Evolutionary conservation across 2,888 invertebrate genomes (phyloP).

Genomic region (Amaurobius ferox): DNA sequence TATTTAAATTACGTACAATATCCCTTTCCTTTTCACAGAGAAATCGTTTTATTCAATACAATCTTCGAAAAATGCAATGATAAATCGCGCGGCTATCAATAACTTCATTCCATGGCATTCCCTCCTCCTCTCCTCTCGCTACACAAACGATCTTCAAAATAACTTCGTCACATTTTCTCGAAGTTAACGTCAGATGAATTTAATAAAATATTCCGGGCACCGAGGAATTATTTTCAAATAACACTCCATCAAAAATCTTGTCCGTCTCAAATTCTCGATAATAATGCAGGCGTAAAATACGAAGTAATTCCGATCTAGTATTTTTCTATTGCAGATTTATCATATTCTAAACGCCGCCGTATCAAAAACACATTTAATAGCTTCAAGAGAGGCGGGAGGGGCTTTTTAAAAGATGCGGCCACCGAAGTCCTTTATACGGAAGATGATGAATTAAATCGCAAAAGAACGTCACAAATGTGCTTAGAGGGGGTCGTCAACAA

Average conservation of each 20-base stretch:
- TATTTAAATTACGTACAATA: no score
- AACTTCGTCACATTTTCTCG: not conserved
- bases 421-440: not conserved
- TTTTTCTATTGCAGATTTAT: conserved; percentile 12
- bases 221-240: conserved; percentile 2
- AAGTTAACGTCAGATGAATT: conserved; percentile 8
- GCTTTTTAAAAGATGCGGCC: not conserved
- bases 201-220: not conserved
- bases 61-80: no score
- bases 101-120: no score
- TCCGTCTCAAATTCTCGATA: not conserved
- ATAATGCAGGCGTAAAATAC: conserved; percentile 11
- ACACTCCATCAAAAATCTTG: conserved; percentile 9
- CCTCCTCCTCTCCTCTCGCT: no score
- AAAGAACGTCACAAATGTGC: not conserved
- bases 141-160: not conserved
- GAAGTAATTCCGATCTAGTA: not conserved
- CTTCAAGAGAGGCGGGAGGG: not conserved
- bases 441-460: not conserved
- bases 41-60: no score
- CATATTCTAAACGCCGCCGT: not conserved
- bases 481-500: not conserved
- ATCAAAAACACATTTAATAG: conserved; percentile 9
- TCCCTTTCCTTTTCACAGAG: no score
- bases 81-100: no score